Conservation (phyloP, 2,797 vertebrate species). For the Chelmon rostratus region DNA sequence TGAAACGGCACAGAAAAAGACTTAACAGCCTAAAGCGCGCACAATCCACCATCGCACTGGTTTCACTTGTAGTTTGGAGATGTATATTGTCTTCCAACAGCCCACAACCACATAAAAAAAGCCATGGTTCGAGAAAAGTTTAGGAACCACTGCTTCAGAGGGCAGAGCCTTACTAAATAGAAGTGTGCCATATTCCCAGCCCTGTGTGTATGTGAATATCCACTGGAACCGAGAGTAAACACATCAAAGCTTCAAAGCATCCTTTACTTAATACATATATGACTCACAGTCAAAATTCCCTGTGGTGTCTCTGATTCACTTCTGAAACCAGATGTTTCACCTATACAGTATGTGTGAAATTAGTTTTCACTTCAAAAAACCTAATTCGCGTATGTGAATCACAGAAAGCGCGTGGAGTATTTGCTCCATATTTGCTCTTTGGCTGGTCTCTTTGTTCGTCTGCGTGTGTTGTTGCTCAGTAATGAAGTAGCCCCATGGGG, state of each 20-base stretch:
- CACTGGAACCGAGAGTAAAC: constrained; percentile 20
- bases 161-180: background rate
- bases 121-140: too few species aligned
- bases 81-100: too few species aligned
- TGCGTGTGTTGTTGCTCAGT: constrained; percentile 48
- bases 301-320: constrained; percentile 17
- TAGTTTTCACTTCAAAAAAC: constrained; percentile 36
- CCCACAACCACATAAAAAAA: too few species aligned
- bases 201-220: background rate
- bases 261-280: constrained; percentile 33
- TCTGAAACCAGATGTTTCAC: constrained; percentile 26
- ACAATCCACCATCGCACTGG: too few species aligned
- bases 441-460: constrained; percentile 23
- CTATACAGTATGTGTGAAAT: constrained; percentile 14
- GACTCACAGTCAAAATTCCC: constrained; percentile 41
- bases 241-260: constrained; percentile 36
- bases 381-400: constrained; percentile 41
- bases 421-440: constrained; percentile 25
- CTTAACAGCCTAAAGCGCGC: too few species aligned
- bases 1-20: too few species aligned
- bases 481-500: constrained; percentile 70
- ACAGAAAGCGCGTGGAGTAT: constrained; percentile 7
- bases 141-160: too few species aligned
- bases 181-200: background rate
- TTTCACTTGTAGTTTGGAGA: too few species aligned